Evolutionary conservation across 2,113 vertebrate species (phyloP), one percentile per base, ranked within the genome.

Genomic region (Shinisaurus crocodilurus): DNA sequence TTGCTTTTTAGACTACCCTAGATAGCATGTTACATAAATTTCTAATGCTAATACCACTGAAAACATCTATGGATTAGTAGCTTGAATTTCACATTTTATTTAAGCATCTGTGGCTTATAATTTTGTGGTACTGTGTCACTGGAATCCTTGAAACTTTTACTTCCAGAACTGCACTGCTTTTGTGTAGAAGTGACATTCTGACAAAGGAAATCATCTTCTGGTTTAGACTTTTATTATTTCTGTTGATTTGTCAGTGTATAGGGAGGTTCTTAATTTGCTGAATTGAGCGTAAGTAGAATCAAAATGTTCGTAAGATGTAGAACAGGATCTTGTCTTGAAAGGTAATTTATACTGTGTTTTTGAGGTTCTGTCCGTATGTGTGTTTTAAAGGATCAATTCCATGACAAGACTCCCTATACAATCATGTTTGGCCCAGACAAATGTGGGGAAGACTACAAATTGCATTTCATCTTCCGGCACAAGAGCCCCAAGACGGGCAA

Each of bases 371-470:
- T 67, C 34, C 77, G 88, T 94, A 70, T 29, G 9, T 96, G 96
- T 88, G 87, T 86, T 95, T 85, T 91, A 82, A 96, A 99, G 99
- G 98, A 99, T 89, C 97, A 99, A 43, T 99, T 99, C 95, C 98
- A 98, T 86, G 99, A 99, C 96, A 99, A 98, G 96, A 99, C 99
- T 29, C 97, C 98, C 0, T 99, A 99, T 94, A 99, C 98, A 3
- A 99, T 99, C 95, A 99, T 99, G 99, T 99, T 99, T 89, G 99
- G 99, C 57, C 99, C 99, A 1, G 99, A 99, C 96, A 99, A 99
- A 92, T 99, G 99, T 94, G 99, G 99, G 69, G 99, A 99, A 87
- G 99, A 99, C 92, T 99, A 99, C 94, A 99, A 99, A 90, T 95
- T 99, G 89, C 99, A 99, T 96, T 99, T 99, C 97, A 99, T 99